Conservation (phyloP, 2,888 invertebrate genomes). For the Caenorhabditis becei region DNA sequence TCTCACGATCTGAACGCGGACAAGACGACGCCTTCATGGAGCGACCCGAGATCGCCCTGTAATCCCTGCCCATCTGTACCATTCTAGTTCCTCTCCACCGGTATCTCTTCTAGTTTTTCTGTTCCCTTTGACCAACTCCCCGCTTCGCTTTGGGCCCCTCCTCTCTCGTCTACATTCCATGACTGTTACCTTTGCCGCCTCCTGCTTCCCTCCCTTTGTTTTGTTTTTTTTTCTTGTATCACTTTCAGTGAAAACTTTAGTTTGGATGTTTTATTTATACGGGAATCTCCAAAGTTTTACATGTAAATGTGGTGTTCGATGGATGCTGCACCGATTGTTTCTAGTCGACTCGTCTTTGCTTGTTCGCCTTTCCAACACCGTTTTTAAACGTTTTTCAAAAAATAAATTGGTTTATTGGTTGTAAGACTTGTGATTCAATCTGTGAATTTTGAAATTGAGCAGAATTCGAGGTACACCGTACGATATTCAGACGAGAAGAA, state of each 20-base stretch:
- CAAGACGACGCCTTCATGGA: constrained; percentile 61
- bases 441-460: constrained; percentile 33
- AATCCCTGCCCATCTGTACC: background rate
- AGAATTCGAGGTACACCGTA: constrained; percentile 45
- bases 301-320: constrained; percentile 38
- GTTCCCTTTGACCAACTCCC: constrained; percentile 15
- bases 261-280: constrained; percentile 46
- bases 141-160: constrained; percentile 27
- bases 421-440: too few relatives aligned
- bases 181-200: constrained; percentile 36
- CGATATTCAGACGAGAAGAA: constrained; percentile 34
- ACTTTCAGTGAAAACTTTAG: constrained; percentile 9
- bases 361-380: background rate
- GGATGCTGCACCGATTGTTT: constrained; percentile 11
- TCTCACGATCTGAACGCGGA: constrained; percentile 61
- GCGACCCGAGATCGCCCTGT: constrained; percentile 26
- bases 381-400: background rate
- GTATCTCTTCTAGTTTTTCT: constrained; percentile 4
- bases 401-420: constrained; percentile 14
- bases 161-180: constrained; percentile 46
- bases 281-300: constrained; percentile 50
- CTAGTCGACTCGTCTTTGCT: constrained; percentile 31
- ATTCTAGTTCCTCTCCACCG: constrained; percentile 24
- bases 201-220: constrained; percentile 23
- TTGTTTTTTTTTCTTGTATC: constrained; percentile 13